Conservation (phyloP, 2,113 vertebrate genomes). For the Eurypyga helias region DNA sequence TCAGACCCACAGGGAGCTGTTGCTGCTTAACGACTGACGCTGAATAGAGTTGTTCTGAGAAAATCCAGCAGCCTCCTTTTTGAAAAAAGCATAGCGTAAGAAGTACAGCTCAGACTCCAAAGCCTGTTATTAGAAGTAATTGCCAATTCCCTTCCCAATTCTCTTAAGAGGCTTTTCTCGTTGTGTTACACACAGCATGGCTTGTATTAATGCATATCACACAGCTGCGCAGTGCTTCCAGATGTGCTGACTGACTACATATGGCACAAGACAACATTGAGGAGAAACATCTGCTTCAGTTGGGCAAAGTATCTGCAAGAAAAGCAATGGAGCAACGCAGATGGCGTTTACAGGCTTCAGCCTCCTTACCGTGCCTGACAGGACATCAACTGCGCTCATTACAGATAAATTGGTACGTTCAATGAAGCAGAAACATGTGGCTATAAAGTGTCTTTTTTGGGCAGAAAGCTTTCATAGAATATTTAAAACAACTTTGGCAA, state of each 20-base stretch:
- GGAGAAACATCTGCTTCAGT: conserved; percentile 12
- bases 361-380: background rate
- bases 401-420: background rate
- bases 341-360: background rate
- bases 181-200: background rate
- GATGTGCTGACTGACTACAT: conserved; percentile 1
- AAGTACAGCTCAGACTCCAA: background rate
- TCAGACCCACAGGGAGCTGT: background rate
- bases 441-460: background rate
- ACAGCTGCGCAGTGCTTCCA: background rate
- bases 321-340: background rate
- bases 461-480: background rate
- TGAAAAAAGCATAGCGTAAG: background rate
- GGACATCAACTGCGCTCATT: background rate
- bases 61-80: background rate
- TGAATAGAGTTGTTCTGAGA: background rate
- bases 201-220: background rate
- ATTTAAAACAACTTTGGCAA: background rate
- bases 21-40: background rate
- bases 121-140: background rate
- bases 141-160: background rate
- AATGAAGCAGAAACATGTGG: background rate
- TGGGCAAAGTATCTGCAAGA: background rate
- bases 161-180: background rate
- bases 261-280: background rate